Evolutionary conservation across 2,888 invertebrate genomes (phyloP).

Genomic region (Augiades crinisus): DNA sequence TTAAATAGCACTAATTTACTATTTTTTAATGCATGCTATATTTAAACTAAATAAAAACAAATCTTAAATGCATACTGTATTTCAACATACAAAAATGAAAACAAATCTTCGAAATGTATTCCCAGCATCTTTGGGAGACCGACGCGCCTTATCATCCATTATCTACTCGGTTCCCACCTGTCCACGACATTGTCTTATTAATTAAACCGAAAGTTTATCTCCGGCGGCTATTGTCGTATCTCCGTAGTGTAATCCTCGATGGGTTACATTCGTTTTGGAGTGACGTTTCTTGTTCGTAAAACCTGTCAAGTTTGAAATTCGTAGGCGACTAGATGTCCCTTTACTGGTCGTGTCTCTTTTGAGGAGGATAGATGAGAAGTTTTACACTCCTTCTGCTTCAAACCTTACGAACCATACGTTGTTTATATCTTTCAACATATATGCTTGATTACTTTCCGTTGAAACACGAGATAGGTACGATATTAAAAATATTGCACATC

Average conservation of each 20-base stretch:
- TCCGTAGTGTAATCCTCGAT: not conserved
- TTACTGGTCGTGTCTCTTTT: no score
- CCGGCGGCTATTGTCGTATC: conserved; percentile 1
- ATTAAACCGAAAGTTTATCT: conserved; percentile 4
- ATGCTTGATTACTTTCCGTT: no score
- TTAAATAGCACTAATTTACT: no score
- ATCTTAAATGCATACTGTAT: not conserved
- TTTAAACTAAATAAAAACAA: not conserved
- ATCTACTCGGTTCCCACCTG: not conserved
- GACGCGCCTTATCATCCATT: not conserved
- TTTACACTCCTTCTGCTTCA: no score
- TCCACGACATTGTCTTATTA: conserved; percentile 4
- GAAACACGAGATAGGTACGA: no score
- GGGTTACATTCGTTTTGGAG: not conserved
- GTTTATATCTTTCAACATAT: no score
- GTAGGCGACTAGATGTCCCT: no score
- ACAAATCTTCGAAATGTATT: not conserved
- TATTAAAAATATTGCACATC: no score
- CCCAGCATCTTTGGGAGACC: not conserved
- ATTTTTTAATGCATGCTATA: no score
- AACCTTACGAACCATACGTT: no score
- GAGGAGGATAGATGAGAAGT: no score
- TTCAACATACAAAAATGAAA: not conserved
- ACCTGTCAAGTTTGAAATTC: no score
- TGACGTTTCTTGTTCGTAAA: not conserved